phyloP scores from a whole-genome alignment of 1,140 invertebrate species.

The Olivierus martensii region DNA sequence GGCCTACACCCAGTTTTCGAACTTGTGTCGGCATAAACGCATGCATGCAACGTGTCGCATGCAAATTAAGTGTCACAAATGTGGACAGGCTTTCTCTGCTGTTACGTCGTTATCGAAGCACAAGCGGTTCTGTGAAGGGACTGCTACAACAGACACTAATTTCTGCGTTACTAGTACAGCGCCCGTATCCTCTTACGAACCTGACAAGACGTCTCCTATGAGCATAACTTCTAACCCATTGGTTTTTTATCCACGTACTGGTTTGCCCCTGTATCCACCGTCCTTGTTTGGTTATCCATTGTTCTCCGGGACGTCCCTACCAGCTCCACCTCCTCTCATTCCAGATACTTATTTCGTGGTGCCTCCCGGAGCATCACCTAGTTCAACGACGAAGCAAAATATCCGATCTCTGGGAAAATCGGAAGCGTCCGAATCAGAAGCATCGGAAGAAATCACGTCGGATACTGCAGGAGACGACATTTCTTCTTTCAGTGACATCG shows the following conservation, averaged over 20 bases:
- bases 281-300: conserved; percentile 36
- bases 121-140: conserved; percentile 41
- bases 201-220: conserved; percentile 14
- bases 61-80: conserved; percentile 82
- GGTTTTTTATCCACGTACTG: conserved; percentile 43
- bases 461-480: conserved; percentile 17
- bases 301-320: conserved; percentile 18
- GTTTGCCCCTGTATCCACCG: conserved; percentile 44
- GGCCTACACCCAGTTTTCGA: conserved; percentile 99
- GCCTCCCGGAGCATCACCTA: neutral
- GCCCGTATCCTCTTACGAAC: conserved; percentile 2
- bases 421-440: conserved; percentile 18
- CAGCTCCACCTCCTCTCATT: conserved; percentile 18
- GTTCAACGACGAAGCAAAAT: conserved; percentile 3
- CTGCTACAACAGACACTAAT: conserved; percentile 1
- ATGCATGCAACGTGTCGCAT: conserved; percentile 83
- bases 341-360: conserved; percentile 11
- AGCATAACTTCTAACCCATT: conserved; percentile 43
- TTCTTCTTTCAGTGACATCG: conserved; percentile 17
- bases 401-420: neutral
- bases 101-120: conserved; percentile 53
- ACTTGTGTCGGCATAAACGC: conserved; percentile 95
- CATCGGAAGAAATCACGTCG: conserved; percentile 18
- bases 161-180: neutral
- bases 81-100: conserved; percentile 77